A percentile compares a stretch with the other conserved stretches of the same genome.
phyloP scores from a whole-genome alignment of 1,140 invertebrate genomes.

The Drosophila willistoni region DNA sequence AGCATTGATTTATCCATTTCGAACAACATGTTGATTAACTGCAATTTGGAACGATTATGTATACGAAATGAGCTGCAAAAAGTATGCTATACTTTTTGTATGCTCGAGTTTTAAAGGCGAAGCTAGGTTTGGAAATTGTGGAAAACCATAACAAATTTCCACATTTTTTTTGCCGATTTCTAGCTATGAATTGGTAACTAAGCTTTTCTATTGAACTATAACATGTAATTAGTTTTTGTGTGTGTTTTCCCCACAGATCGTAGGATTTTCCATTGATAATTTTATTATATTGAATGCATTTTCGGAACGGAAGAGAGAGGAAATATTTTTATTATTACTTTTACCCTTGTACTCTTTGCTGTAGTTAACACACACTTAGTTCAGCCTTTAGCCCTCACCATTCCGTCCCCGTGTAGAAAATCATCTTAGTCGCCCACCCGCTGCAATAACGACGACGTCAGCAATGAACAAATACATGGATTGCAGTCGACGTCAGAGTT shows the following conservation, averaged over 20 bases:
- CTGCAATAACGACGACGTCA: conserved; percentile 56
- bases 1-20: conserved; percentile 66
- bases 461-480: conserved; percentile 25
- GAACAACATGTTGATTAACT: conserved; percentile 32
- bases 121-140: no score
- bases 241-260: no score
- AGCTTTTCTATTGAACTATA: no score
- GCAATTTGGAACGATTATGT: conserved; percentile 37
- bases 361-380: neutral
- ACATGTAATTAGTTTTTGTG: no score
- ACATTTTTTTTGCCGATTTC: no score
- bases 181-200: no score
- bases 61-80: conserved; percentile 22
- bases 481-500: conserved; percentile 24
- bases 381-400: neutral
- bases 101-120: no score
- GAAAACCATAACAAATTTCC: no score
- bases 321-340: neutral
- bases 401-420: neutral
- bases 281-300: no score
- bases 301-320: no score
- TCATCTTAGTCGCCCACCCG: conserved; percentile 8
- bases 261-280: no score
- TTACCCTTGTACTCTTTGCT: neutral
- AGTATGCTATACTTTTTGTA: conserved; percentile 17